A percentile compares a stretch with the other conserved stretches of the same genome.
phyloP scores from a whole-genome alignment of 1,140 invertebrate genomes.

The Achatina immaculata region DNA sequence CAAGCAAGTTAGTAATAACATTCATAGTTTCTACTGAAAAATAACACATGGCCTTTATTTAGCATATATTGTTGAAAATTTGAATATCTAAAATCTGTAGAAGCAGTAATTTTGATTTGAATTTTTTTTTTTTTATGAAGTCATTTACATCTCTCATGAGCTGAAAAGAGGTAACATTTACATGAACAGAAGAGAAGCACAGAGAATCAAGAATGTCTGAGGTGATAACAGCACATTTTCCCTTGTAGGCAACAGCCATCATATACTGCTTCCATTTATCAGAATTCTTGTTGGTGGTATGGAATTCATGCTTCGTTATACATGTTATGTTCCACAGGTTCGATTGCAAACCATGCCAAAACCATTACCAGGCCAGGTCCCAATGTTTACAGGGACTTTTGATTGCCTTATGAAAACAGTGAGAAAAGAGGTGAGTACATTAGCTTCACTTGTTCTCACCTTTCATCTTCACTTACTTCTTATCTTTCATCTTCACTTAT shows the following conservation, averaged over 20 bases:
- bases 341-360: conserved; percentile 91
- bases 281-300: too few relatives aligned
- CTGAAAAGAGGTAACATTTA: neutral
- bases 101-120: neutral
- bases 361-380: conserved; percentile 79
- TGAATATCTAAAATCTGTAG: neutral
- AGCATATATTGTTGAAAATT: neutral
- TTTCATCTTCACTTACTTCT: too few relatives aligned
- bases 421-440: conserved; percentile 81
- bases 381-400: conserved; percentile 89
- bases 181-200: too few relatives aligned
- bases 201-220: too few relatives aligned
- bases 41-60: neutral
- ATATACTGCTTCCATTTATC: too few relatives aligned
- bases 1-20: too few relatives aligned
- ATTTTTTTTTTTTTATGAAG: neutral
- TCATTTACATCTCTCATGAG: neutral
- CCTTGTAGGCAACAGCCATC: too few relatives aligned
- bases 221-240: too few relatives aligned
- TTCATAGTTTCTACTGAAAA: neutral
- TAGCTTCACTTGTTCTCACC: neutral
- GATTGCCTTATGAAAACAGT: conserved; percentile 96
- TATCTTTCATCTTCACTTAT: too few relatives aligned
- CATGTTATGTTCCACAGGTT: conserved; percentile 76
- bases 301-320: too few relatives aligned